phyloP scores from a whole-genome alignment of 1,140 invertebrate species.

The Gryllus bimaculatus region DNA sequence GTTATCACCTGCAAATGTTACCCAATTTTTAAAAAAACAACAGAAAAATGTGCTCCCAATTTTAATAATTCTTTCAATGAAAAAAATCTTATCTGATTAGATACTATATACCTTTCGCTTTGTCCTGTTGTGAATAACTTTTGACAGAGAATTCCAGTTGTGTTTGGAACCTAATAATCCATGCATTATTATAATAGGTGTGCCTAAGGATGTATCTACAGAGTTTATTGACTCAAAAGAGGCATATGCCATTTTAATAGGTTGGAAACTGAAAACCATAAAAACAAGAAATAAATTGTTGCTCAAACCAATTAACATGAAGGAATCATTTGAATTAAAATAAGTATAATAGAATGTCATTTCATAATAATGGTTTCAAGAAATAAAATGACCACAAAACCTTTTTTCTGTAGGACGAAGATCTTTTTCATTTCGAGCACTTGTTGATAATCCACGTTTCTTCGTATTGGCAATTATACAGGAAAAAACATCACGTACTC shows the following conservation, averaged over 20 bases:
- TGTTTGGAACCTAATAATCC: conserved; percentile 18
- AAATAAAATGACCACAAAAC: no score
- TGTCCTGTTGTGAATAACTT: conserved; percentile 7
- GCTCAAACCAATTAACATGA: no score
- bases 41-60: neutral
- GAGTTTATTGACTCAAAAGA: conserved; percentile 11
- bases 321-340: no score
- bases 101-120: conserved; percentile 17
- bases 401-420: no score
- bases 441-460: no score
- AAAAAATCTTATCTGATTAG: neutral
- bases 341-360: no score
- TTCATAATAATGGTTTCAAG: no score
- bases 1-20: conserved; percentile 50
- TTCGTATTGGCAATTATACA: no score
- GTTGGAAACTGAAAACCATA: conserved; percentile 8
- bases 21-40: neutral
- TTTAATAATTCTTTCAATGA: neutral
- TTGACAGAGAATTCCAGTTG: conserved; percentile 22
- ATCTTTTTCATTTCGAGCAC: no score
- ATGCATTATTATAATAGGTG: conserved; percentile 20
- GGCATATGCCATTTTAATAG: conserved; percentile 15
- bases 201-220: neutral
- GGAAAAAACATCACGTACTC: no score
- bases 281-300: neutral